phyloP scores from a whole-genome alignment of 1,140 invertebrate genomes.

The Chelonus insularis region DNA sequence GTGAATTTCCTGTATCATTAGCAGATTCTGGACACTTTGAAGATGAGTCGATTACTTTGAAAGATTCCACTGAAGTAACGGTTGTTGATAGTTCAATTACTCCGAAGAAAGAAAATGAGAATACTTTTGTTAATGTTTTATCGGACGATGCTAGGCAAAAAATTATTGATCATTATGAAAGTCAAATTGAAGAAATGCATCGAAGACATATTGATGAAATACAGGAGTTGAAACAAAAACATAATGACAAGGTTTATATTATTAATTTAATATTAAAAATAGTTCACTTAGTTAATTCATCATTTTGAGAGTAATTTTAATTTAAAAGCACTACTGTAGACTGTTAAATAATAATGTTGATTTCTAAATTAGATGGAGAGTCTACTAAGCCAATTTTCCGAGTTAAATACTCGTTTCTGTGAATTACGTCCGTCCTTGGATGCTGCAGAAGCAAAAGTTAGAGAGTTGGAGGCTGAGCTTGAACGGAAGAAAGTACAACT shows the following conservation, averaged over 20 bases:
- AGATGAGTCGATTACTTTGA: constrained; percentile 76
- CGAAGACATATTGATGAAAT: constrained; percentile 70
- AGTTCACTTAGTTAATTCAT: neutral
- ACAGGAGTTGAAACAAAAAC: constrained; percentile 72
- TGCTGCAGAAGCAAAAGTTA: constrained; percentile 69
- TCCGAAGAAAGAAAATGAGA: constrained; percentile 53
- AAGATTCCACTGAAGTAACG: constrained; percentile 64
- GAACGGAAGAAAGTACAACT: constrained; percentile 70
- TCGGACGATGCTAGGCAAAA: constrained; percentile 67
- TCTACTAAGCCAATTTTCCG: constrained; percentile 75
- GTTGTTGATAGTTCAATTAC: constrained; percentile 62
- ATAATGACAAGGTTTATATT: constrained; percentile 72
- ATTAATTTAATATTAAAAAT: neutral
- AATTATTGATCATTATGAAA: constrained; percentile 71
- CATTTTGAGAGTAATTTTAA: too few species aligned
- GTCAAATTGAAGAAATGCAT: constrained; percentile 73
- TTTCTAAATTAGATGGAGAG: constrained; percentile 62
- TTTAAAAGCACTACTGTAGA: too few species aligned
- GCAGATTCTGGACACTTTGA: constrained; percentile 86
- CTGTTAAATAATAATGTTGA: too few species aligned
- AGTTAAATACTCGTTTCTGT: constrained; percentile 76
- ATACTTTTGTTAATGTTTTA: constrained; percentile 1
- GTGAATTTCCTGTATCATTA: constrained; percentile 62
- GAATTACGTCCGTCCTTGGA: constrained; percentile 60
- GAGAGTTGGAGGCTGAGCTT: constrained; percentile 69